phyloP scores from a whole-genome alignment of 2,113 vertebrate genomes.

The Thryonomys swinderianus region DNA sequence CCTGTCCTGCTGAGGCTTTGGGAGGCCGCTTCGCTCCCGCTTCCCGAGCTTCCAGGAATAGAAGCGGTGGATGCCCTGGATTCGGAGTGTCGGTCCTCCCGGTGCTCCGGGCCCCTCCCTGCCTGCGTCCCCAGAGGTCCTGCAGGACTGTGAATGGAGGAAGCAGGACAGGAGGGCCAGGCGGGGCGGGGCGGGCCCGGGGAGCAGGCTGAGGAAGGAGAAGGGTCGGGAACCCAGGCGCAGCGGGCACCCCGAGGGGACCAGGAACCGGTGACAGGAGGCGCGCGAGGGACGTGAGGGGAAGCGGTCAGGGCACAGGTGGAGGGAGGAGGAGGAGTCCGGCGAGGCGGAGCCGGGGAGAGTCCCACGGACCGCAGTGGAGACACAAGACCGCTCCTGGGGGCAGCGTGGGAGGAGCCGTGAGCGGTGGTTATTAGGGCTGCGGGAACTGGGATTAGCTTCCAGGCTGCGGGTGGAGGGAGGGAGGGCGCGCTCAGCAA shows the following conservation, averaged over 20 bases:
- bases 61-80: constrained; percentile 48
- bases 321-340: background rate
- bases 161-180: background rate
- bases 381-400: background rate
- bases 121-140: constrained; percentile 60
- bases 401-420: constrained; percentile 32
- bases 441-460: constrained; percentile 46
- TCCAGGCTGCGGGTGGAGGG: constrained; percentile 48
- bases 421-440: constrained; percentile 40
- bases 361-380: background rate
- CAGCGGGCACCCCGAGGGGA: background rate
- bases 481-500: constrained; percentile 51
- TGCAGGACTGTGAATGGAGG: background rate
- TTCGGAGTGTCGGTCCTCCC: constrained; percentile 18
- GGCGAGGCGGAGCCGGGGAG: background rate
- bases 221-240: background rate
- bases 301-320: background rate
- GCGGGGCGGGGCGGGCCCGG: background rate
- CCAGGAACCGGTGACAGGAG: background rate
- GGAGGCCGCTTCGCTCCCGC: constrained; percentile 57
- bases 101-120: constrained; percentile 4
- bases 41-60: constrained; percentile 69
- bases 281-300: background rate
- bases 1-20: constrained; percentile 44
- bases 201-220: background rate